Conservation (phyloP, 2,888 invertebrate species). For the Thereva nobilitata region DNA sequence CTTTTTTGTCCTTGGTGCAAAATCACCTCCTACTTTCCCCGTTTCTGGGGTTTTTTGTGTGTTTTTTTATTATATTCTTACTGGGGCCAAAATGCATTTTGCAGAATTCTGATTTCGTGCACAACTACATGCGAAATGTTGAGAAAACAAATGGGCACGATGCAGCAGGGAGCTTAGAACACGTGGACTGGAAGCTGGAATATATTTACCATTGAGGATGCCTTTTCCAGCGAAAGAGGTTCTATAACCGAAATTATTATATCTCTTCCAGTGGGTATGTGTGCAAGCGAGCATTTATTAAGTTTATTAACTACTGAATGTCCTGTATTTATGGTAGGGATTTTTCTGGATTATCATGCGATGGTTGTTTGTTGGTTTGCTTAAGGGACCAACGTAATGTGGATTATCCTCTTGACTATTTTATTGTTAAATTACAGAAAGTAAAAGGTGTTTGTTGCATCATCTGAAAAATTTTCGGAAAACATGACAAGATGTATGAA, state of each 20-base stretch:
- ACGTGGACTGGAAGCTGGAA: constrained; percentile 25
- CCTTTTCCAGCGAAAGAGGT: not conserved
- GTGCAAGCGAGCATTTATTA: not conserved
- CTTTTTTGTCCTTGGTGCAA: no score
- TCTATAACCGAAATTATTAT: not conserved
- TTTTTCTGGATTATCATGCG: no score
- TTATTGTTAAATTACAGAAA: no score
- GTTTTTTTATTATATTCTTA: not conserved
- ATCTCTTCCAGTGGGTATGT: not conserved
- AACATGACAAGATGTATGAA: no score
- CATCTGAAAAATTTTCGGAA: no score
- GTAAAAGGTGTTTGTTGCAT: no score
- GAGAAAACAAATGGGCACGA: constrained; percentile 15
- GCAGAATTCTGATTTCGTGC: not conserved
- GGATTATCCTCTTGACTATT: no score
- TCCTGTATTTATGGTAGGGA: no score
- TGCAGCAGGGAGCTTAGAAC: constrained; percentile 7
- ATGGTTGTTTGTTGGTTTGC: no score
- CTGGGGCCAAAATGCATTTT: not conserved
- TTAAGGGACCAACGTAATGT: no score
- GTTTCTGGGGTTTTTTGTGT: not conserved
- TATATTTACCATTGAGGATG: not conserved
- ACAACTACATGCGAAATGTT: not conserved
- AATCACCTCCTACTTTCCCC: constrained; percentile 1
- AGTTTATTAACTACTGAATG: not conserved